Conservation (phyloP, 2,797 vertebrate species). For the Spea hammondii region DNA sequence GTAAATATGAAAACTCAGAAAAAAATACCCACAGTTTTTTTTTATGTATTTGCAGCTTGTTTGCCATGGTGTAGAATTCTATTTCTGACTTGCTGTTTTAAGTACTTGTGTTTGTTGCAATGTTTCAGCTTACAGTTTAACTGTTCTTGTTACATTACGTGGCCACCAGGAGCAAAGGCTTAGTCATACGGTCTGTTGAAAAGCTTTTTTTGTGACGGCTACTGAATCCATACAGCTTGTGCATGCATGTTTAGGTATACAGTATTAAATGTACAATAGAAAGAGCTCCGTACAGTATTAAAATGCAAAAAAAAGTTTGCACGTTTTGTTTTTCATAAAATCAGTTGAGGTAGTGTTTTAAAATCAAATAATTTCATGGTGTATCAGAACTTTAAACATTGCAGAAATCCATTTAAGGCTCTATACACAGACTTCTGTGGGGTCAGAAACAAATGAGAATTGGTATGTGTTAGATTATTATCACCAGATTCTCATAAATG, state of each 20-base stretch:
- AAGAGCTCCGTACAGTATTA: constrained; percentile 50
- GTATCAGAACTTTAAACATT: no score
- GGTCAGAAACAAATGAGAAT: no score
- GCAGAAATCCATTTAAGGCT: no score
- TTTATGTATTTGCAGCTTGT: constrained; percentile 71
- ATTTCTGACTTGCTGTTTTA: constrained; percentile 77
- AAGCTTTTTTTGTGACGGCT: constrained; percentile 39
- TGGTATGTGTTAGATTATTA: no score
- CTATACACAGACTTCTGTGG: no score
- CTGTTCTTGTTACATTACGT: constrained; percentile 74
- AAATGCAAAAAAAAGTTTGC: constrained; percentile 28
- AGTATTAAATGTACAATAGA: constrained; percentile 39
- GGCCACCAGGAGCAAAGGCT: constrained; percentile 66
- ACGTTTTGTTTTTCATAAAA: constrained; percentile 18
- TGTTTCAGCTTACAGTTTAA: constrained; percentile 69
- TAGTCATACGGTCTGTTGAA: constrained; percentile 37
- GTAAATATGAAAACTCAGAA: constrained; percentile 63
- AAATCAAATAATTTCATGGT: no score
- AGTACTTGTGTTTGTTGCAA: constrained; percentile 76
- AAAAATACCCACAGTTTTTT: constrained; percentile 53
- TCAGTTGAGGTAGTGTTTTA: no score
- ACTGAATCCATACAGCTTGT: constrained; percentile 44
- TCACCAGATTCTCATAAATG: no score
- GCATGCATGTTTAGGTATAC: constrained; percentile 52
- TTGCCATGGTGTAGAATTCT: constrained; percentile 75